Evolutionary conservation across 2,113 vertebrate genomes (phyloP), one percentile per base, ranked within the genome.

Genomic region (Passer montanus): DNA sequence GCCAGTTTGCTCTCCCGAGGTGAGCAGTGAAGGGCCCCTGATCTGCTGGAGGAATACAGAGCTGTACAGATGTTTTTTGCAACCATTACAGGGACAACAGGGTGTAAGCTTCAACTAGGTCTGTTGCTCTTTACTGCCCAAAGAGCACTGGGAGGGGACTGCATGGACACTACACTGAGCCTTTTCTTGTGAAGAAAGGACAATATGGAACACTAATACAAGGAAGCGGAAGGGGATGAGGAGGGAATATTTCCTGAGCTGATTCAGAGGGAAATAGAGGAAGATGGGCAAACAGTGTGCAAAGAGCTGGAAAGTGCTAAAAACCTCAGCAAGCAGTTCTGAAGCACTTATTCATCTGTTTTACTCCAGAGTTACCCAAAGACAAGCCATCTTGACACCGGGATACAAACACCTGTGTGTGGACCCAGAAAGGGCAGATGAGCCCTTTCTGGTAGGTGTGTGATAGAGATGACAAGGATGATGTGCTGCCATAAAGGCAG

Each of bases 71-170:
- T 10, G 43, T 11, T 84, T 84, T 93, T 70, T 78, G 59, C 59
- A 77, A 14, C n/a, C 1, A 0, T 37, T 39, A 41, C 30, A 79
- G 63, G 49, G 37, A 60, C 31, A 64, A 31, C 41, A 53, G 72
- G 33, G 17, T 0, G 0, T 39, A 55, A 50, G 43, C 35, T 91
- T 87, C 13, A 1, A 3, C 47, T 15, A 5, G 4, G 50, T 55
- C 59, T 77, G 55, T 89, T 6, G 14, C 43, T 89, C n/a, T 86
- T 55, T 53, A 27, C 31, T 59, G 69, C 55, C 43, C 47, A 46
- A 77, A 89, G 47, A 81, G 43, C 14, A 64, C 31, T 66, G 46
- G 26, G 55, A 86, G n/a, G 8, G 37, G 37, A 74, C 8, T 69
- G 63, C 31, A 44, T 47, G 31, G 59, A 81, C 44, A 43, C n/a